Conservation (phyloP, 2,113 vertebrate genomes). For the Acanthochromis polyacanthus region DNA sequence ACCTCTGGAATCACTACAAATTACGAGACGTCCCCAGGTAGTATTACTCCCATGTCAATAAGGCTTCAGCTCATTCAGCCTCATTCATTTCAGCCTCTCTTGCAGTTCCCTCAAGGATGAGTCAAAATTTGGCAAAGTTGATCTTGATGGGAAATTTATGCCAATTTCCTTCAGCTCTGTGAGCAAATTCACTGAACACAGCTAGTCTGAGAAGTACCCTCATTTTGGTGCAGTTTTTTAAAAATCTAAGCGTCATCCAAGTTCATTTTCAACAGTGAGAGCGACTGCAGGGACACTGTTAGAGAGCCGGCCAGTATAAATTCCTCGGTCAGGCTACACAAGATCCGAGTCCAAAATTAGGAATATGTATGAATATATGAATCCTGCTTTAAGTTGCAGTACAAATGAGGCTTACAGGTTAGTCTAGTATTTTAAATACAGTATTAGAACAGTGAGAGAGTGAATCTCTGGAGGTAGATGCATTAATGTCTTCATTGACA, state of each 20-base stretch:
- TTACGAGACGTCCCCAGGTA: too few species aligned
- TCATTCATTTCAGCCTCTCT: neutral
- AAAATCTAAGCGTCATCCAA: neutral
- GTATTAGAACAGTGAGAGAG: conserved; percentile 26
- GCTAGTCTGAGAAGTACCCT: neutral
- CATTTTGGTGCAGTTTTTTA: neutral
- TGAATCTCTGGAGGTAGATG: neutral
- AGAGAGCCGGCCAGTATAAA: conserved; percentile 2
- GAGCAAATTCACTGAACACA: neutral
- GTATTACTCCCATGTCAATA: neutral
- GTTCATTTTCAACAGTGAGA: neutral
- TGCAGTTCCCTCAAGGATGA: neutral
- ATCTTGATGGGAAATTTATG: neutral
- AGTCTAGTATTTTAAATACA: conserved; percentile 39
- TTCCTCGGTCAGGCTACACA: conserved; percentile 1
- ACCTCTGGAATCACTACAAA: too few species aligned
- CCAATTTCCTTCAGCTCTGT: neutral
- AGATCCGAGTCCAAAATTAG: conserved; percentile 18
- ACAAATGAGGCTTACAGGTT: conserved; percentile 40
- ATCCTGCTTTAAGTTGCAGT: conserved; percentile 18
- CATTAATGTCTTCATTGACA: conserved; percentile 57
- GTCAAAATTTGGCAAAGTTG: conserved; percentile 2
- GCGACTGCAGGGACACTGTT: neutral
- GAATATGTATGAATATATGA: conserved; percentile 48
- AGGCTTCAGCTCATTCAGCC: neutral